Base-by-base conservation (phyloP, 2,113 vertebrate genomes). In the Sminthopsis crassicaudata region DNA sequence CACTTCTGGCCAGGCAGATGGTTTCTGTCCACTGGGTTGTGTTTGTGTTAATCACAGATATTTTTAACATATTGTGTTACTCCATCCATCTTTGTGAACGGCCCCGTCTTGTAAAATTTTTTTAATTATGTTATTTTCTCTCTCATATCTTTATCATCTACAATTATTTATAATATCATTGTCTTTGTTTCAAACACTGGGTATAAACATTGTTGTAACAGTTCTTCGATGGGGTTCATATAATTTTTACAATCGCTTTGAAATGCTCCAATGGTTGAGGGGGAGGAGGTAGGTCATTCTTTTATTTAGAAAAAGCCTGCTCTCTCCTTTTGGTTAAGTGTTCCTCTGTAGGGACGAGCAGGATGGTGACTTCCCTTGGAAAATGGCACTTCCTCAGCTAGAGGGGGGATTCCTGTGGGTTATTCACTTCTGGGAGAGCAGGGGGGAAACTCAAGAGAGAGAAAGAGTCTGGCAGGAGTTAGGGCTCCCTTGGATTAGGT, bases 91-190 rank as follows among this genome's bases (percentile, higher is more conserved):
- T 98, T 96, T 50, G 94, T 93, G 96, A 98, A 97, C 42, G 91
- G 96, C 50, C n/a, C 96, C 25, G 67, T 95, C 98, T 98, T 98
- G 98, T 98, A 98, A 98, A 98, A 98, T 96, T 98, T 95, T 98
- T 98, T 97, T 97, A 98, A 98, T 98, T 97, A 97, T 95, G 92
- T 97, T 98, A 96, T 98, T 98, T 98, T 98, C 91, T 98, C 97
- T 95, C 93, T 91, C 91, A 92, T 98, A 98, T 98, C 98, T 97
- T 95, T 91, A 93, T 96, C 98, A 98, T 97, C 98, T 98, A 97
- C 95, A 97, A 98, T 98, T 98, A 98, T 98, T 98, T 98, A 98
- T 97, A 98, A 97, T 97, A 96, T 97, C 97, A 97, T 96, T 98
- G 98, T 97, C 98, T 97, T 97, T 54, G 97, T 98, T 98, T 98